Evolutionary conservation across 2,797 vertebrate species (phyloP).

Genomic region (Ammospiza maritima): DNA sequence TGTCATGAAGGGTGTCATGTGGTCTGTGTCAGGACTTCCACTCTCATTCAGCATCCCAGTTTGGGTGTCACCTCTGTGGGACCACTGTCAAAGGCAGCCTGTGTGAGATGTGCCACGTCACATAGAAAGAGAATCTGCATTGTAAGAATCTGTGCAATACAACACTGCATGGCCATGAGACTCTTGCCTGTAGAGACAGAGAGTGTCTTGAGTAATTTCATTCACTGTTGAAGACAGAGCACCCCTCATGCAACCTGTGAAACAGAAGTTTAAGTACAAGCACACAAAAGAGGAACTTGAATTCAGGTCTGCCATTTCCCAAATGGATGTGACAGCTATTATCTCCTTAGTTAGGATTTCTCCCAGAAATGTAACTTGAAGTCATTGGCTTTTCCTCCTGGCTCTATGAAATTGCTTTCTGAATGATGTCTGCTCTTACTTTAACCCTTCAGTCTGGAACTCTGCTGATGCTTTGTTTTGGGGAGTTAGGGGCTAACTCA

Average conservation of each 20-base stretch:
- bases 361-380: neutral
- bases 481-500: neutral
- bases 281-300: neutral
- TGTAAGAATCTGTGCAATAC: no score
- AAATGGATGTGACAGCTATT: neutral
- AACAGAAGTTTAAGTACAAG: neutral
- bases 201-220: neutral
- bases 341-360: neutral
- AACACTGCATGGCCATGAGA: neutral
- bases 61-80: neutral
- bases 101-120: neutral
- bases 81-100: neutral
- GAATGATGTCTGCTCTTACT: neutral
- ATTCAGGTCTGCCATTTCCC: neutral
- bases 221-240: neutral
- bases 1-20: neutral
- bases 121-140: neutral
- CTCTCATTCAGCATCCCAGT: accelerated
- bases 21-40: accelerated
- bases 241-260: neutral
- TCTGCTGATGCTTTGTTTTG: neutral
- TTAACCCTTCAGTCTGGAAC: neutral
- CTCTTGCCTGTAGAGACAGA: accelerated
- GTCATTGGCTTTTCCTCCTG: neutral
- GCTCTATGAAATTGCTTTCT: neutral